Evolutionary conservation across 2,113 vertebrate species (phyloP).

Genomic region (Albula goreensis): DNA sequence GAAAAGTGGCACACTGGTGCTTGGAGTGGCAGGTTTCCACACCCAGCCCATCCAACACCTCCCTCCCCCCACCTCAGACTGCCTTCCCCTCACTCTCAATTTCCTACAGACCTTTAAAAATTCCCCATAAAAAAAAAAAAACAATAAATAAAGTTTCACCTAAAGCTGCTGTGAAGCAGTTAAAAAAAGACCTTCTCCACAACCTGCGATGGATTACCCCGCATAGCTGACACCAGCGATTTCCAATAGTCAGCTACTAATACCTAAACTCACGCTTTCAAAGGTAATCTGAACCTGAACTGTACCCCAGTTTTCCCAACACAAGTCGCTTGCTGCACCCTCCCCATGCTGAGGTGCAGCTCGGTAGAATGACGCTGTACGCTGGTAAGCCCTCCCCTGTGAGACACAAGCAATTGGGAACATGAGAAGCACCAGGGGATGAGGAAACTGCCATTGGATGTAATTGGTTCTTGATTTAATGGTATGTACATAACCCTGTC

Average conservation of each 20-base stretch:
- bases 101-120: background rate
- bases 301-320: background rate
- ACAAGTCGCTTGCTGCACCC: background rate
- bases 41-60: background rate
- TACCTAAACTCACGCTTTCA: constrained; percentile 32
- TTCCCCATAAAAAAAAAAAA: background rate
- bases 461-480: constrained; percentile 66
- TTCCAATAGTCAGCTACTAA: constrained; percentile 60
- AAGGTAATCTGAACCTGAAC: background rate
- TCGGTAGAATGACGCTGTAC: background rate
- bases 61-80: background rate
- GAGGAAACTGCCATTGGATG: constrained; percentile 47
- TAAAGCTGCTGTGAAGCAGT: background rate
- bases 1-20: background rate
- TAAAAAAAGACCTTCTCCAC: background rate
- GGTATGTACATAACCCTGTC: constrained; percentile 38
- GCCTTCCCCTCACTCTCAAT: background rate
- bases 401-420: too few species aligned
- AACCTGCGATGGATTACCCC: constrained; percentile 47
- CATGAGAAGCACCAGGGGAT: background rate
- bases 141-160: background rate
- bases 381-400: too few species aligned
- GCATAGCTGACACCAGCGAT: constrained; percentile 56
- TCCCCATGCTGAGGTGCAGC: background rate
- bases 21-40: background rate